These are phyloP conservation scores for Torymus texanus DNA, from an alignment of 2,888 invertebrate genomes.

Conservation along the genomic window DNA sequence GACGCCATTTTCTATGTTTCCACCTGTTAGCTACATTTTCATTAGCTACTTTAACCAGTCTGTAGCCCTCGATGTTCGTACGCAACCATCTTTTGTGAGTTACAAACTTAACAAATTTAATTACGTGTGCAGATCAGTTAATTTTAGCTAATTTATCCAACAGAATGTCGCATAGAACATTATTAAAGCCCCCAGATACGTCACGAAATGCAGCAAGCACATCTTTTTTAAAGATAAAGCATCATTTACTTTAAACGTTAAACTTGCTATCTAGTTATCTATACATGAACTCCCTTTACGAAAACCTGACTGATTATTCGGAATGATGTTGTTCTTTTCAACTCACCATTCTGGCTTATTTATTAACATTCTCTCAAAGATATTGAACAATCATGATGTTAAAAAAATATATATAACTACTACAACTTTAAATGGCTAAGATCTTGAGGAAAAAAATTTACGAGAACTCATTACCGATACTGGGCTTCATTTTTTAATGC, in stretches of 20 bases:
- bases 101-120: not conserved
- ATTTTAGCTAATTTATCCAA: slow-evolving; percentile 1
- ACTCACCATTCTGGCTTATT: no score
- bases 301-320: slow-evolving; percentile 48
- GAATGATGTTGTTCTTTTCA: not conserved
- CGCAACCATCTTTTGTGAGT: not conserved
- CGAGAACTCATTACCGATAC: no score
- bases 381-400: slow-evolving; percentile 52
- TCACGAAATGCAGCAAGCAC: slow-evolving; percentile 37
- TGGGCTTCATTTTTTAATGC: no score
- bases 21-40: no score
- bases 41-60: not conserved
- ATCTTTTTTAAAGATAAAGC: slow-evolving; percentile 28
- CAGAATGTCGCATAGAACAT: not conserved
- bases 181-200: not conserved
- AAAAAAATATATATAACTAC: no score
- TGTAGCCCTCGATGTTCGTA: not conserved
- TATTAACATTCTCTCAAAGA: slow-evolving; percentile 55
- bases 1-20: not conserved
- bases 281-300: slow-evolving; percentile 49
- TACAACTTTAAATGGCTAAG: no score
- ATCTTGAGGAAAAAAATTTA: no score
- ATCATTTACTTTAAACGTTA: slow-evolving; percentile 41
- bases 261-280: slow-evolving; percentile 51
- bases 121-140: not conserved